Conservation (phyloP, 2,113 vertebrate genomes). For the Sinocyclocheilus anophthalmus region DNA sequence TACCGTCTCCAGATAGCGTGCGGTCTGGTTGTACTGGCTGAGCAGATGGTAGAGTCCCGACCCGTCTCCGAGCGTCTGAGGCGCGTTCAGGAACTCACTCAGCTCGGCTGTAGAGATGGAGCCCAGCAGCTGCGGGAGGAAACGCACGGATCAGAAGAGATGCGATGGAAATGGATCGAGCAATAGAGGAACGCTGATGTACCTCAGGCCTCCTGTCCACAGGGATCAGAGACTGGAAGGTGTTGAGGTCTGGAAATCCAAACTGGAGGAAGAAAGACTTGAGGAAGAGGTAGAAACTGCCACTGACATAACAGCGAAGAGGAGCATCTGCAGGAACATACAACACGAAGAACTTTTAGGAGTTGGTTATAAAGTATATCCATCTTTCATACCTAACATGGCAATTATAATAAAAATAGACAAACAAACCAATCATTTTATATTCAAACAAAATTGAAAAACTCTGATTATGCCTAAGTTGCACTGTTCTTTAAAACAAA, state of each 20-base stretch:
- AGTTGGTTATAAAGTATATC: too few relatives aligned
- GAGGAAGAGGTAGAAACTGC: conserved; percentile 66
- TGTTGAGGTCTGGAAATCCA: conserved; percentile 63
- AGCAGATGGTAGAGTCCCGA: conserved; percentile 64
- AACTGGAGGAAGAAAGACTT: conserved; percentile 64
- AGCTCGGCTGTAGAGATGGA: conserved; percentile 67
- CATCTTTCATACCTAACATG: too few relatives aligned
- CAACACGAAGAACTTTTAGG: too few relatives aligned
- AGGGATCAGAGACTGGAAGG: conserved; percentile 60
- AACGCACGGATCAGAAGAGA: neutral
- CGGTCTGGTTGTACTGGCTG: conserved; percentile 61
- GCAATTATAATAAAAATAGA: too few relatives aligned
- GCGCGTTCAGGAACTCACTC: conserved; percentile 57
- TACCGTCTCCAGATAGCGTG: conserved; percentile 63
- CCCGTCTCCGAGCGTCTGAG: conserved; percentile 42
- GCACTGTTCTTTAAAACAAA: too few relatives aligned
- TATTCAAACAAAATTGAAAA: too few relatives aligned
- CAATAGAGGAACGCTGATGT: neutral
- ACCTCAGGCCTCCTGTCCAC: conserved; percentile 40
- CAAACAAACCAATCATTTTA: too few relatives aligned
- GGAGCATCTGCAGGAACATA: conserved; percentile 45
- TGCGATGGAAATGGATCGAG: neutral
- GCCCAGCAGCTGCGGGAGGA: conserved; percentile 62
- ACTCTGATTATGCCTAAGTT: too few relatives aligned
- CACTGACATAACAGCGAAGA: conserved; percentile 61